Evolutionary conservation across 1,140 invertebrate genomes (phyloP).

Genomic region (Drosophila auraria): DNA sequence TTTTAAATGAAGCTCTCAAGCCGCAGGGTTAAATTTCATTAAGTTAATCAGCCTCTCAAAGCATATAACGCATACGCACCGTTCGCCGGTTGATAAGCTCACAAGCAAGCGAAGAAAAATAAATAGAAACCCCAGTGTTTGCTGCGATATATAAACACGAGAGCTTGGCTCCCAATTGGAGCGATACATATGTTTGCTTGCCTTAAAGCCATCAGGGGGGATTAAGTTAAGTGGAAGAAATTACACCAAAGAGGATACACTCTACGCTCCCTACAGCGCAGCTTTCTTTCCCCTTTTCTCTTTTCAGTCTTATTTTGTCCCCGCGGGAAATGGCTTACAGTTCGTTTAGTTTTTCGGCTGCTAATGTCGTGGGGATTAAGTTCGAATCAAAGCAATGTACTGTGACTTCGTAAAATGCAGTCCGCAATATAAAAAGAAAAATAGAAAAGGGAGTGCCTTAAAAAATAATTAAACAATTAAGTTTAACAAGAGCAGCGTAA

Average conservation of each 20-base stretch:
- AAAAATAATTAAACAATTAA: slow-evolving; percentile 83
- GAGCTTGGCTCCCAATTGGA: slow-evolving; percentile 13
- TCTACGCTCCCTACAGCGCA: slow-evolving; percentile 29
- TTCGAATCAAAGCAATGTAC: slow-evolving; percentile 83
- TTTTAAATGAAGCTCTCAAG: not conserved
- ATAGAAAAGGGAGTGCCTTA: slow-evolving; percentile 14
- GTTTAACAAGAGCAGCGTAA: slow-evolving; percentile 53
- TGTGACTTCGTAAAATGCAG: slow-evolving; percentile 74
- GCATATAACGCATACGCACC: slow-evolving; percentile 61
- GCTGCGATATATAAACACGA: slow-evolving; percentile 4
- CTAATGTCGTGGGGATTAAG: slow-evolving; percentile 77
- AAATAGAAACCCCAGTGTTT: slow-evolving; percentile 19
- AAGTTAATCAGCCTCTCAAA: not conserved
- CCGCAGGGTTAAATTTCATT: slow-evolving; percentile 9
- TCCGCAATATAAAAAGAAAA: not conserved
- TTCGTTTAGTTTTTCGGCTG: slow-evolving; percentile 67
- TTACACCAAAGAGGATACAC: slow-evolving; percentile 70
- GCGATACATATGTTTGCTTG: slow-evolving; percentile 42
- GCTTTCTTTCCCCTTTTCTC: slow-evolving; percentile 1
- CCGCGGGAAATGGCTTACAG: slow-evolving; percentile 70
- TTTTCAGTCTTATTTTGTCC: not conserved
- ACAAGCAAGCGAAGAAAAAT: slow-evolving; percentile 4
- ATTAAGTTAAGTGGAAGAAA: slow-evolving; percentile 83
- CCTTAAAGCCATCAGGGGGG: slow-evolving; percentile 51
- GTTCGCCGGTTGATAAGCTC: slow-evolving; percentile 36